Evolutionary conservation across 2,888 invertebrate genomes (phyloP).

Genomic region (Meteorus colon): DNA sequence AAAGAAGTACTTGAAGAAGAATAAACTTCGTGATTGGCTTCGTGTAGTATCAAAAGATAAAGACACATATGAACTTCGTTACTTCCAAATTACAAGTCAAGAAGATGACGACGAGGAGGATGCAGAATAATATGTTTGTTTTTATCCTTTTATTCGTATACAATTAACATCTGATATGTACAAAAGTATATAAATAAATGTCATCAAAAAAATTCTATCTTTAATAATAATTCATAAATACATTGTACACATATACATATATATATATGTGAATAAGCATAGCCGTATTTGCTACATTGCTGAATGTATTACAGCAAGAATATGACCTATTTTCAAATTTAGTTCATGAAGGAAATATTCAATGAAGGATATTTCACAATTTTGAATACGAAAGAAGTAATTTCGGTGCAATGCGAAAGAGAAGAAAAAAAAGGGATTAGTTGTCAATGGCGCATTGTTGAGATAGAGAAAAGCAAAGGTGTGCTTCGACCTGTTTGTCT

Average conservation of each 20-base stretch:
- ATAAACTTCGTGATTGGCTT: slow-evolving; percentile 99
- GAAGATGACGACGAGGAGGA: slow-evolving; percentile 88
- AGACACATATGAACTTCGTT: slow-evolving; percentile 97
- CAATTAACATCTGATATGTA: slow-evolving; percentile 59
- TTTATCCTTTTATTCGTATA: slow-evolving; percentile 50
- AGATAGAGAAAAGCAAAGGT: neutral
- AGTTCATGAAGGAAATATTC: no score
- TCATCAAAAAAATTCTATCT: slow-evolving; percentile 41
- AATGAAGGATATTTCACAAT: neutral
- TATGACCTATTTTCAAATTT: no score
- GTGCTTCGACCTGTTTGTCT: neutral
- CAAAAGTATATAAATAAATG: slow-evolving; percentile 60
- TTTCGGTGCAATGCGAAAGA: neutral
- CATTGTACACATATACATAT: no score
- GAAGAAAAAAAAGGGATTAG: slow-evolving; percentile 3
- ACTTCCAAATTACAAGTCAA: slow-evolving; percentile 96
- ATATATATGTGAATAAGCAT: no score
- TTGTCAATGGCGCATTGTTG: neutral
- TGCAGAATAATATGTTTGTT: slow-evolving; percentile 80
- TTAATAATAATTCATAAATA: neutral
- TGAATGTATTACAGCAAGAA: no score
- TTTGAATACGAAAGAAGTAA: neutral
- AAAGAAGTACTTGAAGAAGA: slow-evolving; percentile 99
- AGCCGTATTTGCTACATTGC: no score
- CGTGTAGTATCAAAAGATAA: slow-evolving; percentile 98